Evolutionary conservation across 2,113 vertebrate species (phyloP).

Genomic region (Myotis yumanensis): DNA sequence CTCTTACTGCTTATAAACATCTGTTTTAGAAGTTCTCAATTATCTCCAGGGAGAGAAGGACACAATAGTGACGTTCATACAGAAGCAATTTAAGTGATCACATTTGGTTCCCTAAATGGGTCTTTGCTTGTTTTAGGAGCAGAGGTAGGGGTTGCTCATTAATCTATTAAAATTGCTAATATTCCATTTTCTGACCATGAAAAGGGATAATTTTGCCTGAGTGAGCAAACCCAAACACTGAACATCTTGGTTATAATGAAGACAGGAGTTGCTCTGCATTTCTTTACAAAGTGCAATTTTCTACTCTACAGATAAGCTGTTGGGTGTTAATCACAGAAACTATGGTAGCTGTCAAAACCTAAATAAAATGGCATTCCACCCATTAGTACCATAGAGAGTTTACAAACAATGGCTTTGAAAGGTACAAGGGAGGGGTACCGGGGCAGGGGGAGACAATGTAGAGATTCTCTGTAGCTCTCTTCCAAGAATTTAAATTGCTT

Average conservation of each 20-base stretch:
- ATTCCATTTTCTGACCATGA: conserved; percentile 20
- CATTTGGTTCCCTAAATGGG: conserved; percentile 13
- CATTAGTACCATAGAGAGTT: not conserved
- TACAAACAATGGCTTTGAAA: not conserved
- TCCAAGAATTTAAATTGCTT: conserved; percentile 1
- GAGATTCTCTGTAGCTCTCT: not conserved
- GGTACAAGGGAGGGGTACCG: rapidly evolving
- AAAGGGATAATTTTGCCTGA: conserved; percentile 40
- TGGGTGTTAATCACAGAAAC: not conserved
- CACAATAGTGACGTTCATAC: conserved; percentile 33
- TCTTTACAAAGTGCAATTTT: conserved; percentile 24
- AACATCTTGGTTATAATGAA: conserved; percentile 42
- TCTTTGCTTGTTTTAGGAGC: conserved; percentile 33
- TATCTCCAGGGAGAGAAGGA: conserved; percentile 49
- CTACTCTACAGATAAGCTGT: not conserved
- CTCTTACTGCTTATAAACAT: conserved; percentile 38
- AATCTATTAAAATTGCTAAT: conserved; percentile 33
- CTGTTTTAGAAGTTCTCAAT: conserved; percentile 54
- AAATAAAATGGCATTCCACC: not conserved
- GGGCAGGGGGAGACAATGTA: not conserved
- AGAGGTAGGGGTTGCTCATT: conserved; percentile 16
- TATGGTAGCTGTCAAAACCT: not conserved
- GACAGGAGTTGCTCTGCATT: not conserved
- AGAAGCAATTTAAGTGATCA: conserved; percentile 58
- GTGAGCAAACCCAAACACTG: not conserved